These are phyloP conservation scores for Myoxocephalus aenaeus DNA, from an alignment of 2,797 vertebrate species.

Conservation along the genomic window DNA sequence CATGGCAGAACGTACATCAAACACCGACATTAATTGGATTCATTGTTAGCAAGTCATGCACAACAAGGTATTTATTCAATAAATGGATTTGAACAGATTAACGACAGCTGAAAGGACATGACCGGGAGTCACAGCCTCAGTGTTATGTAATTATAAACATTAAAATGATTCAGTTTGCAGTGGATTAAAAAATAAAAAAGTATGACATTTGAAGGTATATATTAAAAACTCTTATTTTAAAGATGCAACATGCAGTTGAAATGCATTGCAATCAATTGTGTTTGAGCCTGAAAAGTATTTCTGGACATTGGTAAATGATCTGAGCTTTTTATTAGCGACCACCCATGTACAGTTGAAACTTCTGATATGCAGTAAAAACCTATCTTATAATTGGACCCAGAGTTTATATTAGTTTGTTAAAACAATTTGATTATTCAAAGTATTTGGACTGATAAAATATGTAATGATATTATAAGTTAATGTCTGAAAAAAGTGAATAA, in stretches of 20 bases:
- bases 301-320: neutral
- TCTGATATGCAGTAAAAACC: neutral
- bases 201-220: neutral
- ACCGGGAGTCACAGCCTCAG: neutral
- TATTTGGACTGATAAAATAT: neutral
- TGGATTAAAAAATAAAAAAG: neutral
- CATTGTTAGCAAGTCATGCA: slow-evolving; percentile 19
- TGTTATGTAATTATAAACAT: neutral
- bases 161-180: neutral
- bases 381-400: neutral
- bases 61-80: slow-evolving; percentile 31
- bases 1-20: slow-evolving; percentile 28
- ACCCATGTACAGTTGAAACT: neutral
- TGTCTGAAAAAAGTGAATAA: neutral
- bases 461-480: too few species aligned
- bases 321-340: too few species aligned
- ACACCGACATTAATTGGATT: slow-evolving; percentile 38
- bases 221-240: neutral
- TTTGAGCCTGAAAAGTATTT: neutral
- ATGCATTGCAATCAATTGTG: neutral
- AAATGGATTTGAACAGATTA: slow-evolving; percentile 42
- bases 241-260: neutral
- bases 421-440: neutral
- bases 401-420: neutral
- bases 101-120: slow-evolving; percentile 7